Percentiles rank a stretch among this genome's conserved stretches.
Evolutionary conservation across 2,113 vertebrate species (phyloP).

Genomic region (human): DNA sequence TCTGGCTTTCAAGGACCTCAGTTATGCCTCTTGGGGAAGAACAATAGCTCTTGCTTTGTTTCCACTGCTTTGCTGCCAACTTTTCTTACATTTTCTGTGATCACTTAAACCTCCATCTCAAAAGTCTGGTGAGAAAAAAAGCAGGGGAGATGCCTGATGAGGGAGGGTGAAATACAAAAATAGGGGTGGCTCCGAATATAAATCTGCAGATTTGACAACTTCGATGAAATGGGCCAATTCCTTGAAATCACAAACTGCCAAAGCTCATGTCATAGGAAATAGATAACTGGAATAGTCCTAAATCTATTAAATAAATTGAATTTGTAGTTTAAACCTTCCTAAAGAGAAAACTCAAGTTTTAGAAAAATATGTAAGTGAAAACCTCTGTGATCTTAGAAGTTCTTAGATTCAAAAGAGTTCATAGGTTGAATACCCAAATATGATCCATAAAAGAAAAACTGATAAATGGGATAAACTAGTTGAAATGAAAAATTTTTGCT

Average conservation of each 20-base stretch:
- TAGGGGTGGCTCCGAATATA: not conserved
- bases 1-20: too few species aligned
- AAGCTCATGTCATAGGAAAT: not conserved
- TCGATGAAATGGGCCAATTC: not conserved
- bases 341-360: not conserved
- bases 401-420: not conserved
- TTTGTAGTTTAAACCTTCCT: not conserved
- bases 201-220: not conserved
- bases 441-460: not conserved
- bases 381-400: not conserved
- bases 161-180: not conserved
- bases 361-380: not conserved
- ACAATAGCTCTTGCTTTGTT: not conserved
- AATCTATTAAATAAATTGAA: not conserved
- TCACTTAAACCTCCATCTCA: not conserved
- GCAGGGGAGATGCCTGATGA: not conserved
- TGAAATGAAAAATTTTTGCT: not conserved
- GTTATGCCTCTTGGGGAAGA: not conserved
- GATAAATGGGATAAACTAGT: not conserved
- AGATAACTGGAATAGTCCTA: not conserved
- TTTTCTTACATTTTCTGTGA: not conserved
- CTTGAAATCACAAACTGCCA: not conserved
- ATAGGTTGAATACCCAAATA: not conserved
- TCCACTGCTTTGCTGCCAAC: not conserved
- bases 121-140: not conserved